Evolutionary conservation across 2,113 vertebrate genomes (phyloP).

Genomic region (Camarhynchus parvulus): DNA sequence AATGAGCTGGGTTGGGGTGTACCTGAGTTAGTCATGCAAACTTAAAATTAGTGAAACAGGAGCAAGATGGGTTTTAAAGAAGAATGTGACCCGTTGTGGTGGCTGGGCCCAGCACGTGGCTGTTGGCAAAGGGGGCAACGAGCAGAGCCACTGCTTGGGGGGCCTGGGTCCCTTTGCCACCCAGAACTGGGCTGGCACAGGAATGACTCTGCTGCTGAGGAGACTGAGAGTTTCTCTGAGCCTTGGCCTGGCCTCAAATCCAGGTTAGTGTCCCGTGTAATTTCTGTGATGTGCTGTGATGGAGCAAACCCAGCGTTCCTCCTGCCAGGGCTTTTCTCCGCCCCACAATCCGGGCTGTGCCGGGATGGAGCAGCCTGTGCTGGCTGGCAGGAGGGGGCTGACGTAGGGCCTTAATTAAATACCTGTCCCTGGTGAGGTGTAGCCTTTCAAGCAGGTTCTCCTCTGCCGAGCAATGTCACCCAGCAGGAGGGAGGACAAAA

Average conservation of each 20-base stretch:
- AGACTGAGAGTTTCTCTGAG: constrained; percentile 8
- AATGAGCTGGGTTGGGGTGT: neutral
- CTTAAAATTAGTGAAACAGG: neutral
- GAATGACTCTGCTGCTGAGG: constrained; percentile 26
- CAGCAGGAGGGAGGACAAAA: neutral
- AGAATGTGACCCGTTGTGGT: rapidly evolving
- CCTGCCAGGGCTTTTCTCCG: neutral
- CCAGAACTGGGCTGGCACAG: neutral
- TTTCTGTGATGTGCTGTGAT: constrained; percentile 25
- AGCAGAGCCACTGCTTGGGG: neutral
- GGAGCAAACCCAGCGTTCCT: neutral
- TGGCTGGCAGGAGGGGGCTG: neutral
- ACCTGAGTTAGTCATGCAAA: neutral
- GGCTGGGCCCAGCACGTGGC: neutral
- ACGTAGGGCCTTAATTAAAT: neutral
- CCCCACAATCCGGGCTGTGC: neutral
- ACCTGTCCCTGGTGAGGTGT: neutral
- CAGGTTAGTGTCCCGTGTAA: neutral
- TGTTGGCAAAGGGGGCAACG: rapidly evolving
- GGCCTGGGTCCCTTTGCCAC: neutral
- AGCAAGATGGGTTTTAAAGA: neutral
- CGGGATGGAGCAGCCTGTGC: neutral
- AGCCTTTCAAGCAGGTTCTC: constrained; percentile 10
- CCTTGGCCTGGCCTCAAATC: neutral
- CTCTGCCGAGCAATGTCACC: constrained; percentile 32